A percentile compares a stretch with the other conserved stretches of the same genome.
These are phyloP conservation scores for Varroa destructor DNA, from an alignment of 1,140 invertebrate genomes.

Conservation along the genomic window DNA sequence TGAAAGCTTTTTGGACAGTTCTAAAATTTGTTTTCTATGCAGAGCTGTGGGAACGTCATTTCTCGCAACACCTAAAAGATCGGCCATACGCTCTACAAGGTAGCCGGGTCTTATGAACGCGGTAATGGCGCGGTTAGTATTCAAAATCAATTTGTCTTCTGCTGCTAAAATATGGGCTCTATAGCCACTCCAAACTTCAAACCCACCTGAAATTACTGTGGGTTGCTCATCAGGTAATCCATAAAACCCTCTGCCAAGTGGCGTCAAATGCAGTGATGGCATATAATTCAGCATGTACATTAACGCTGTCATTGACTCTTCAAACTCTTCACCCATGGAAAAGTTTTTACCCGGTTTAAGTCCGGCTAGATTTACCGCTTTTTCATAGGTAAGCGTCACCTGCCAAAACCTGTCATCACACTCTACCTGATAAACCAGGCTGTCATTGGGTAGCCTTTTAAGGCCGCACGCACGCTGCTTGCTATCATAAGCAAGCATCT, in stretches of 20 bases:
- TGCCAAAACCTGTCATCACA: not conserved
- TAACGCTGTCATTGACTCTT: not conserved
- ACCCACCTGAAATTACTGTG: not conserved
- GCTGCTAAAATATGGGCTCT: not conserved
- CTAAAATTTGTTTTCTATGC: not conserved
- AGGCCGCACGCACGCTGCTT: not conserved
- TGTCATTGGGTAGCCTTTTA: constrained; percentile 3
- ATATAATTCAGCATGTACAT: not conserved
- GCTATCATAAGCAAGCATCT: constrained; percentile 17
- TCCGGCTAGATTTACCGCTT: not conserved
- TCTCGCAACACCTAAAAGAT: not conserved
- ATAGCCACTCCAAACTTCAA: constrained; percentile 9
- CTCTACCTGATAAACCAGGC: not conserved
- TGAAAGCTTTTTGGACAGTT: not conserved
- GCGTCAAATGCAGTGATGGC: not conserved
- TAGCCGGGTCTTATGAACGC: not conserved
- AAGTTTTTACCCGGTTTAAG: not conserved
- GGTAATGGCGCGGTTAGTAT: not conserved
- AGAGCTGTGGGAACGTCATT: not conserved
- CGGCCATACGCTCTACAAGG: not conserved
- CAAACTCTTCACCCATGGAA: not conserved
- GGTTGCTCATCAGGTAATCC: not conserved
- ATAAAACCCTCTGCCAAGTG: constrained; percentile 11
- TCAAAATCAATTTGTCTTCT: not conserved
- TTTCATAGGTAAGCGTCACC: not conserved